Conservation (phyloP, 2,113 vertebrate genomes). For the Eulemur rufifrons region DNA sequence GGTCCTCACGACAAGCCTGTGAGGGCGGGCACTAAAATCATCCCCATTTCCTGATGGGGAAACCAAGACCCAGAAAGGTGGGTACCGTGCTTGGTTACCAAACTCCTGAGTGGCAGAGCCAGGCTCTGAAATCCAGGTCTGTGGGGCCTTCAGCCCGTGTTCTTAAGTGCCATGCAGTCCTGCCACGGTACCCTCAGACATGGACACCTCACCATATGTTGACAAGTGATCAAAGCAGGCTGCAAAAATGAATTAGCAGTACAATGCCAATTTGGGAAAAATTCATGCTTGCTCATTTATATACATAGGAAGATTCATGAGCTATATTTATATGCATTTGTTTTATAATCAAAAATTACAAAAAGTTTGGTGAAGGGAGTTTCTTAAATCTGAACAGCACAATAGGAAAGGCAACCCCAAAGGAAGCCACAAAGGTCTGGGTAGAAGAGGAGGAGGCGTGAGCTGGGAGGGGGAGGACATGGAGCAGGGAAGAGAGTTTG, state of each 20-base stretch:
- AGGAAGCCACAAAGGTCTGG: neutral
- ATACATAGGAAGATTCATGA: neutral
- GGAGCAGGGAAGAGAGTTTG: neutral
- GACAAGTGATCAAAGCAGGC: neutral
- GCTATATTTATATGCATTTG: neutral
- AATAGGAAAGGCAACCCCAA: neutral
- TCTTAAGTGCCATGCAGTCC: neutral
- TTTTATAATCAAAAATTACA: neutral
- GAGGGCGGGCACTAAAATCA: neutral
- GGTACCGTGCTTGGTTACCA: neutral
- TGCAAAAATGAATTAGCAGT: neutral
- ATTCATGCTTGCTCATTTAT: neutral
- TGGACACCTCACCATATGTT: neutral
- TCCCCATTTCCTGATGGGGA: neutral
- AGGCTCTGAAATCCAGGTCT: neutral
- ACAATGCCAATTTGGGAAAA: neutral
- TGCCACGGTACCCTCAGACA: accelerated
- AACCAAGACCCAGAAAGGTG: neutral
- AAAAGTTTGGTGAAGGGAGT: neutral
- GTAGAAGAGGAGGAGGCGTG: neutral
- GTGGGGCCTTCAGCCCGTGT: neutral
- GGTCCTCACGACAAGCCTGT: neutral
- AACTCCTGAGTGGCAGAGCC: neutral
- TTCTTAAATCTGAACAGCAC: neutral
- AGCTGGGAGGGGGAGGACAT: neutral